A percentile compares a stretch with the other conserved stretches of the same genome.
Conservation (phyloP, 1,140 invertebrate species). For the Drosophila aff. region DNA sequence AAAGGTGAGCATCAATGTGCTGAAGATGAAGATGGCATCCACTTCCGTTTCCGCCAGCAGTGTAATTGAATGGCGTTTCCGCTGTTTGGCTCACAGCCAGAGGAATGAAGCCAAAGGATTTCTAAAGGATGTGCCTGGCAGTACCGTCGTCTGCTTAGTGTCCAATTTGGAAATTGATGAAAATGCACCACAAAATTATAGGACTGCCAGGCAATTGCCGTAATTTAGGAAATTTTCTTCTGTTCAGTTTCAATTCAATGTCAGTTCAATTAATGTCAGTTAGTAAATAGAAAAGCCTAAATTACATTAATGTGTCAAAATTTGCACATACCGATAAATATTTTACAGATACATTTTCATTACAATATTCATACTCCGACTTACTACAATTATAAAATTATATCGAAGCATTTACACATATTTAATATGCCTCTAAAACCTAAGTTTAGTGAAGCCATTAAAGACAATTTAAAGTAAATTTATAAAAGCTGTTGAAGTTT, state of each 20-base stretch:
- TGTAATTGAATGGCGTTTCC: constrained; percentile 27
- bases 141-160: constrained; percentile 2
- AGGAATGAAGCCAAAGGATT: neutral
- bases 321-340: neutral
- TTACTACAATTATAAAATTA: neutral
- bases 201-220: neutral
- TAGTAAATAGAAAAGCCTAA: neutral
- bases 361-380: neutral
- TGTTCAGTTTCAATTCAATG: no score
- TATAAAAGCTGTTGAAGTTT: neutral
- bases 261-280: neutral
- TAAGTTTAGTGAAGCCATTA: neutral
- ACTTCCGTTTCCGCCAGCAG: constrained; percentile 24
- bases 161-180: constrained; percentile 9
- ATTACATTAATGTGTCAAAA: neutral
- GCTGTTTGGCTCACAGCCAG: constrained; percentile 16
- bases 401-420: neutral
- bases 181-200: neutral
- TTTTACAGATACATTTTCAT: neutral
- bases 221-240: neutral
- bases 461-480: neutral
- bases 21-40: constrained; percentile 22
- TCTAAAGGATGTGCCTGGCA: neutral
- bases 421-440: fast-evolving
- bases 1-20: constrained; percentile 25